These are phyloP conservation scores for Orientallactaga bullata DNA, from an alignment of 2,113 vertebrate genomes.

Conservation along the genomic window DNA sequence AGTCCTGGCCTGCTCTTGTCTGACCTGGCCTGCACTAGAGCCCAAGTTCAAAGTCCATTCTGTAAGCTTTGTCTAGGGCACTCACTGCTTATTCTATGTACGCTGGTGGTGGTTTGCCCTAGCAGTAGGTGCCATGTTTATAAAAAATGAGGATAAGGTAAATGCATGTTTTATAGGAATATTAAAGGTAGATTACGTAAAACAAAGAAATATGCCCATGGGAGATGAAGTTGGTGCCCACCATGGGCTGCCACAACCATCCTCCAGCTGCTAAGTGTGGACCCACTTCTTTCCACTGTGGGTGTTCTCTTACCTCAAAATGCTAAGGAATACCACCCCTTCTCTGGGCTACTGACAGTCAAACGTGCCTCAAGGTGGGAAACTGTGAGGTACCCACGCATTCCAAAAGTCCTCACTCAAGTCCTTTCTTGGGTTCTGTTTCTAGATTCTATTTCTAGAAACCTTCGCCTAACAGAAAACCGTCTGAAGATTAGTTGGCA, in stretches of 20 bases:
- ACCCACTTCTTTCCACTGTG: not conserved
- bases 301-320: not conserved
- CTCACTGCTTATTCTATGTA: not conserved
- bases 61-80: not conserved
- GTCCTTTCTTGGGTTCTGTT: not conserved
- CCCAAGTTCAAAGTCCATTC: not conserved
- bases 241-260: not conserved
- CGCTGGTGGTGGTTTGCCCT: not conserved
- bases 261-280: not conserved
- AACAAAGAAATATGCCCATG: slow-evolving; percentile 17
- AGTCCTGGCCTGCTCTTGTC: not conserved
- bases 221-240: not conserved
- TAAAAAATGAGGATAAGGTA: slow-evolving; percentile 43
- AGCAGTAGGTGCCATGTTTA: not conserved
- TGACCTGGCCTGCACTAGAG: not conserved
- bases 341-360: not conserved
- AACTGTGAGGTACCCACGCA: not conserved
- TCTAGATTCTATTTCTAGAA: not conserved
- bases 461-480: not conserved
- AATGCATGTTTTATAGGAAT: slow-evolving; percentile 2
- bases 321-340: not conserved
- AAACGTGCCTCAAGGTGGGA: not conserved
- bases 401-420: not conserved
- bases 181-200: slow-evolving; percentile 39
- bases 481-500: not conserved